Conservation (phyloP, 2,888 invertebrate genomes). For the Exephanes ischioxanthus region DNA sequence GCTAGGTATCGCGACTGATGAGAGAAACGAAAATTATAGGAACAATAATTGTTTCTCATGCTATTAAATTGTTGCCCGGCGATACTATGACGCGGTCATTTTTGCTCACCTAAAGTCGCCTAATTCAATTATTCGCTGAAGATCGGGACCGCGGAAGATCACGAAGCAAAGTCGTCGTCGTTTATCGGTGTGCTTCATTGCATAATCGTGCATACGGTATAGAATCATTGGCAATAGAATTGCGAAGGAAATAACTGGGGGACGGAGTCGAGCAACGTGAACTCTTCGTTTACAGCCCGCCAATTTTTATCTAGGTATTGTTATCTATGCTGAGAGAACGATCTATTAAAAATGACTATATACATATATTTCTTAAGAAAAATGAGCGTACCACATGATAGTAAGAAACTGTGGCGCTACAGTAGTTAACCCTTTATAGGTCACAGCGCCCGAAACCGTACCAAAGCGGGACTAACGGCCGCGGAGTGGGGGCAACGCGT, state of each 20-base stretch:
- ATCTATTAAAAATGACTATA: too few relatives aligned
- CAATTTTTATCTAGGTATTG: too few relatives aligned
- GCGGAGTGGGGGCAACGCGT: too few relatives aligned
- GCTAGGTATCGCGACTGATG: not conserved
- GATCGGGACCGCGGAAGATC: not conserved
- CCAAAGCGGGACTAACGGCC: too few relatives aligned
- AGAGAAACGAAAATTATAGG: not conserved
- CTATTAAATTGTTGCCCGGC: not conserved
- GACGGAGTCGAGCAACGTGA: too few relatives aligned
- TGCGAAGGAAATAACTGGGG: not conserved
- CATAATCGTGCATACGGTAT: not conserved
- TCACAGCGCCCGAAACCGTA: too few relatives aligned
- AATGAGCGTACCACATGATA: too few relatives aligned
- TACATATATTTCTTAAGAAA: too few relatives aligned
- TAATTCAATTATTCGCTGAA: not conserved
- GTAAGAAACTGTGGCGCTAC: too few relatives aligned
- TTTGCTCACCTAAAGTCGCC: not conserved
- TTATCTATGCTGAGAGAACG: too few relatives aligned
- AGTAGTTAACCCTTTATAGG: too few relatives aligned
- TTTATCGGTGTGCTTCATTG: not conserved
- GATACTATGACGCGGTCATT: not conserved
- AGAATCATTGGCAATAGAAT: conserved; percentile 4
- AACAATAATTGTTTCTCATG: not conserved
- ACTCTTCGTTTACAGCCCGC: too few relatives aligned
- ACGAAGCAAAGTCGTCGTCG: not conserved